Conservation (phyloP, 2,113 vertebrate species). For the Pungitius pungitius region DNA sequence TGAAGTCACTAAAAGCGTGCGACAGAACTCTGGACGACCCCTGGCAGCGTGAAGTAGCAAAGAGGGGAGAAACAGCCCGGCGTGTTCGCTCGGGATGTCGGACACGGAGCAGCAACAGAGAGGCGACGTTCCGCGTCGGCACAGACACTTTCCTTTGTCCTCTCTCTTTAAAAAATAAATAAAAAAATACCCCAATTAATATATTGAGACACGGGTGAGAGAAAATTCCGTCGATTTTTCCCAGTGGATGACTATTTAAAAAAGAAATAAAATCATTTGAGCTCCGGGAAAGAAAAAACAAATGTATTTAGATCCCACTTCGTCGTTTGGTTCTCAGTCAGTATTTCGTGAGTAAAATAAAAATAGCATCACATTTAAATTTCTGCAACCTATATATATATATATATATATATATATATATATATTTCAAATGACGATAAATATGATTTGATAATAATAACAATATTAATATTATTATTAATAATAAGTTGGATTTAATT, state of each 20-base stretch:
- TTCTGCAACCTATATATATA: too few species aligned
- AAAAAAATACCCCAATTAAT: not conserved
- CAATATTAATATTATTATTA: not conserved
- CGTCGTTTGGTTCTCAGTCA: not conserved
- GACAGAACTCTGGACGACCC: conserved; percentile 36
- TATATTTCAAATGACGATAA: too few species aligned
- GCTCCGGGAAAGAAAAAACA: not conserved
- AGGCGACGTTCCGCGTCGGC: not conserved
- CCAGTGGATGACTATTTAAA: not conserved
- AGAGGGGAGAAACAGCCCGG: not conserved
- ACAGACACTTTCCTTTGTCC: not conserved
- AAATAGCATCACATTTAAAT: too few species aligned
- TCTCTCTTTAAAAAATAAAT: not conserved
- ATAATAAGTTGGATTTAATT: not conserved
- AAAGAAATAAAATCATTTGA: not conserved
- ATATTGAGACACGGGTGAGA: not conserved
- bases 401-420: too few species aligned
- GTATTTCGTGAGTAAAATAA: not conserved
- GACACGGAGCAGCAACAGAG: not conserved
- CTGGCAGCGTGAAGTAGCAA: conserved; percentile 36
- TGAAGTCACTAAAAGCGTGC: conserved; percentile 33
- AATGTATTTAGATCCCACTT: not conserved
- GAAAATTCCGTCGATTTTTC: conserved; percentile 7
- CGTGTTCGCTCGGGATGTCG: conserved; percentile 18
- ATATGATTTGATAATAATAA: not conserved